These are phyloP conservation scores for Hassar affinis DNA, from an alignment of 2,113 vertebrate species.

Conservation along the genomic window DNA sequence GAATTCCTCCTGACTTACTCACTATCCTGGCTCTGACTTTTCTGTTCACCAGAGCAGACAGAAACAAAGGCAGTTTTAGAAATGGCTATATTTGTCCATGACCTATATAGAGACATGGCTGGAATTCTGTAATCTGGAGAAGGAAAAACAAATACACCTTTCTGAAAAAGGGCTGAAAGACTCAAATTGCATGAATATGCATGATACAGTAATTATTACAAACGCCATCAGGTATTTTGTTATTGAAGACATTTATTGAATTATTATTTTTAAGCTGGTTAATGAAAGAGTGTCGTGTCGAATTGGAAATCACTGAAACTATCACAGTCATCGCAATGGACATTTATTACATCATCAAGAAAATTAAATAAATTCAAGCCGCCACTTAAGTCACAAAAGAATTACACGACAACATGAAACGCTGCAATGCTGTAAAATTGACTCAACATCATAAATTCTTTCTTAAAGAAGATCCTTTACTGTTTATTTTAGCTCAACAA, in stretches of 20 bases:
- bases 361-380: background rate
- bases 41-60: conserved; percentile 43
- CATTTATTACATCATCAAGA: background rate
- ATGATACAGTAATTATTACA: background rate
- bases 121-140: background rate
- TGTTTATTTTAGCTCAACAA: background rate
- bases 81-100: conserved; percentile 36
- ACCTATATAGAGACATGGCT: conserved; percentile 22
- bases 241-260: conserved; percentile 37
- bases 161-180: conserved; percentile 28
- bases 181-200: conserved; percentile 15
- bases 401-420: background rate
- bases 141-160: background rate
- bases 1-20: conserved; percentile 49
- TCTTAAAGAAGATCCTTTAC: background rate
- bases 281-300: background rate
- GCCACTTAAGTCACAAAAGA: background rate
- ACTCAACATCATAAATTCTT: background rate
- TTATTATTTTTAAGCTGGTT: conserved; percentile 7
- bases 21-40: conserved; percentile 55
- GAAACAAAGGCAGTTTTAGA: conserved; percentile 49
- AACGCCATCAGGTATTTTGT: conserved; percentile 36
- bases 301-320: background rate
- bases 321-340: background rate
- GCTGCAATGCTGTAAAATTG: no score